Evolutionary conservation across 2,888 invertebrate species (phyloP), one percentile per base, ranked within the genome.

Genomic region (Eupithecia dodoneata): DNA sequence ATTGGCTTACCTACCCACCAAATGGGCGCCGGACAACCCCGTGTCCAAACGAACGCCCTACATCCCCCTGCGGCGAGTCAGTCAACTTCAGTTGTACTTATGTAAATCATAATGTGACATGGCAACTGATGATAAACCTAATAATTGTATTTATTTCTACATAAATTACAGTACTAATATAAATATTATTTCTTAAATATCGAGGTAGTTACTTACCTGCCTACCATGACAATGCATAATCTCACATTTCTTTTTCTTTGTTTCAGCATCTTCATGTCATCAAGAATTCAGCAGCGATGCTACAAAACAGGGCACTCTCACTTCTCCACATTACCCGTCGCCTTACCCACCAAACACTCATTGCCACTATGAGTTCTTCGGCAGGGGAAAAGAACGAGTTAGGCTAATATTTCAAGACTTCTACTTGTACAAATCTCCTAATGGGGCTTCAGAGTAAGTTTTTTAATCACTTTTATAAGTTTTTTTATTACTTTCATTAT

Each of bases 331-430:
- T 87, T 98, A 97, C 91, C 98, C 97, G n/a, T 96, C 96, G 78
- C 96, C 97, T 71, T 98, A 98, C 92, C 97, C 98, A 71, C 93
- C 97, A 45, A 96, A 97, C 87, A 96, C 97, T 75, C 96, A 97
- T 85, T 99, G 99, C 93, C 97, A 97, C 86, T 99, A 98, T 92
- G 98, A 98, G 88, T 99, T 99, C 92, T 97, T 97, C 87, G 99
- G 98, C 67, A 96, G 97, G 81, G 97, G 97, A 74, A 97, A 97
- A 84, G 98, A 99, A 91, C 95, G 98, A 86, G 97, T 99, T 83
- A 97, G 98, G 95, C 96, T 99, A 89, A 95, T 97, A 86, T 98
- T 98, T 95, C 97, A 97, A 89, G 97, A 98, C 91, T 98, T 98
- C 92, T 97, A 97, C 93, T 96, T 98, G 81, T 96, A 97, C 89